These are phyloP conservation scores for Xenopus petersii DNA, from an alignment of 2,797 vertebrate genomes.

Conservation along the genomic window DNA sequence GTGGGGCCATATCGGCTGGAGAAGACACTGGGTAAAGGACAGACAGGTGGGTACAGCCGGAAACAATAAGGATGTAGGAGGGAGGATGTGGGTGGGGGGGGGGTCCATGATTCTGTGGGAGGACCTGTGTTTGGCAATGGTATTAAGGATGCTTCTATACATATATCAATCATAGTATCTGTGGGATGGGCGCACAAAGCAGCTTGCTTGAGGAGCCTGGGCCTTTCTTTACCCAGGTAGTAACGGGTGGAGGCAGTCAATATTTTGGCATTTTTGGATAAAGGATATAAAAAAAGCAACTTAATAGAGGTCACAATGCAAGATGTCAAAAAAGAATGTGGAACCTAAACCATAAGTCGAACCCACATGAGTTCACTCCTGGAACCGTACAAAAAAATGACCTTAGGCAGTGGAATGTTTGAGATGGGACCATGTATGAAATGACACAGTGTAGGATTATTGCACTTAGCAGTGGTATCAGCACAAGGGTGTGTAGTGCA, in stretches of 20 bases:
- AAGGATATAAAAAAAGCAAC: slow-evolving; percentile 17
- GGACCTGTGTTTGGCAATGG: slow-evolving; percentile 35
- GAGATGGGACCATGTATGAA: not conserved
- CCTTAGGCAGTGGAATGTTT: too few relatives aligned
- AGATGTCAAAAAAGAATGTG: not conserved
- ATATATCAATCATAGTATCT: slow-evolving; percentile 14
- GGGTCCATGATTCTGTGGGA: slow-evolving; percentile 29
- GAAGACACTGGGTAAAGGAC: slow-evolving; percentile 98
- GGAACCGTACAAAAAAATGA: too few relatives aligned
- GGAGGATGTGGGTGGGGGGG: slow-evolving; percentile 26
- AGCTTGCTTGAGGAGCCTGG: slow-evolving; percentile 7
- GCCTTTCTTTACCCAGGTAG: slow-evolving; percentile 24
- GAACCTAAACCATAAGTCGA: not conserved
- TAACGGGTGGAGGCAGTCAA: slow-evolving; percentile 30
- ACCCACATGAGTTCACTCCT: not conserved
- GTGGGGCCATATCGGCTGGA: slow-evolving; percentile 98
- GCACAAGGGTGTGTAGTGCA: not conserved
- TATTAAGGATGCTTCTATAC: slow-evolving; percentile 22
- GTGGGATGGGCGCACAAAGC: slow-evolving; percentile 16
- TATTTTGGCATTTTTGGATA: slow-evolving; percentile 8
- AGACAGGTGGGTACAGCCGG: slow-evolving; percentile 89
- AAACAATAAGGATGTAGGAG: slow-evolving; percentile 43
- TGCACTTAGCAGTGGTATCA: not conserved
- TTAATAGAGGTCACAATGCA: slow-evolving; percentile 10
- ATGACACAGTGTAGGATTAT: not conserved